phyloP scores from a whole-genome alignment of 2,888 invertebrate species.

The Hedya salicella region DNA sequence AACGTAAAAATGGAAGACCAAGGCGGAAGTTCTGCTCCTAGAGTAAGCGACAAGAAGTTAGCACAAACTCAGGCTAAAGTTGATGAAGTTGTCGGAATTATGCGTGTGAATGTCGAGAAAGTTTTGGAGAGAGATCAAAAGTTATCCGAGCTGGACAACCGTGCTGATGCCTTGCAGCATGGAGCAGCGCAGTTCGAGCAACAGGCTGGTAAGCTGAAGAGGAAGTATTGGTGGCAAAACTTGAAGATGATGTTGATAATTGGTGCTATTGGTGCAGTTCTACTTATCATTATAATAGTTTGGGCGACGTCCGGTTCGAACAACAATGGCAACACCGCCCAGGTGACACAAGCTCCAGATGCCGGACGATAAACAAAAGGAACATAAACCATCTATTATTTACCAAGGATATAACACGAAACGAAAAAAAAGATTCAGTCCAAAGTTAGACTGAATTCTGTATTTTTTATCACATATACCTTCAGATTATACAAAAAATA shows the following conservation, averaged over 20 bases:
- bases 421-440: conserved; percentile 53
- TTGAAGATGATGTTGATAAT: conserved; percentile 98
- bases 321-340: conserved; percentile 46
- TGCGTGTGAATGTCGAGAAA: conserved; percentile 98
- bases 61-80: conserved; percentile 83
- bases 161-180: conserved; percentile 97
- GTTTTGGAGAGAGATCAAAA: conserved; percentile 98
- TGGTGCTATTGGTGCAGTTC: conserved; percentile 92
- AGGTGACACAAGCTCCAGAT: conserved; percentile 54
- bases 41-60: conserved; percentile 81
- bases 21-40: conserved; percentile 78
- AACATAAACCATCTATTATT: conserved; percentile 39
- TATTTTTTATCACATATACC: conserved; percentile 52
- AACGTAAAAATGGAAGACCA: conserved; percentile 77
- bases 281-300: conserved; percentile 93
- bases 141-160: conserved; percentile 96
- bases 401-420: conserved; percentile 45
- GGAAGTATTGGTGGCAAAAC: conserved; percentile 99
- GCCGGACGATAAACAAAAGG: conserved; percentile 62
- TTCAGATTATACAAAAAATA: conserved; percentile 24
- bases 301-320: conserved; percentile 72
- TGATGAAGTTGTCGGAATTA: conserved; percentile 93
- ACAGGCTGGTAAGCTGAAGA: conserved; percentile 97
- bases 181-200: conserved; percentile 98
- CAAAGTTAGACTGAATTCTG: conserved; percentile 59